Evolutionary conservation across 2,797 vertebrate genomes (phyloP).

Genomic region (Fratercula arctica): DNA sequence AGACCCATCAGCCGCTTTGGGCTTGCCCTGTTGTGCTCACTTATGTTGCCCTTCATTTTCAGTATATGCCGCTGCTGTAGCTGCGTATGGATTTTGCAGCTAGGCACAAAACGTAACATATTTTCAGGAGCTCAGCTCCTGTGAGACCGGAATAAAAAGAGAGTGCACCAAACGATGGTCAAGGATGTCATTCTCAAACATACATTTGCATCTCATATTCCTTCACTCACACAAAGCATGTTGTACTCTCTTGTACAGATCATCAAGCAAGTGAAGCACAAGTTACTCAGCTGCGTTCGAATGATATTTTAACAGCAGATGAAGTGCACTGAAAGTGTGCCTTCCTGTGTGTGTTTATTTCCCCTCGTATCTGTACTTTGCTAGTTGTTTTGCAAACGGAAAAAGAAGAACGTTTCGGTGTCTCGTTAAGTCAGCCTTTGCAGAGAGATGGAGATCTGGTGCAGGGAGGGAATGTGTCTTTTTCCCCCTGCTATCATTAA

Average conservation of each 20-base stretch:
- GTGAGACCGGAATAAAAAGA: neutral
- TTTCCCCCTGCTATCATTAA: neutral
- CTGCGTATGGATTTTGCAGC: neutral
- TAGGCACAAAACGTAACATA: fast-evolving
- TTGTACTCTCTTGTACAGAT: neutral
- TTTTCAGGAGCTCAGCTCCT: neutral
- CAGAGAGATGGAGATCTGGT: neutral
- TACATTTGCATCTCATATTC: neutral
- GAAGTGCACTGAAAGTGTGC: neutral
- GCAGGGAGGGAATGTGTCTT: neutral
- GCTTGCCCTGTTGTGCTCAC: fast-evolving
- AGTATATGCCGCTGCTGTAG: neutral
- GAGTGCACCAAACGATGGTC: neutral
- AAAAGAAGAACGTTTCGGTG: neutral
- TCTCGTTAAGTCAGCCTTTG: neutral
- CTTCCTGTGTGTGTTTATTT: neutral
- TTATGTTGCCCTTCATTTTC: fast-evolving
- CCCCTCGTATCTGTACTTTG: neutral
- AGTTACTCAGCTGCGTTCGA: neutral
- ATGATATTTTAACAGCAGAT: neutral
- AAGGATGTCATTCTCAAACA: fast-evolving
- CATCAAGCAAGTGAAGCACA: neutral
- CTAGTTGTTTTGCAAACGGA: neutral
- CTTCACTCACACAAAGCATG: neutral
- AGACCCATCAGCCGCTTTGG: neutral